Percentiles rank a stretch among this genome's conserved stretches.
These are phyloP conservation scores for Candidula unifasciata DNA, from an alignment of 2,888 invertebrate genomes.

Conservation along the genomic window DNA sequence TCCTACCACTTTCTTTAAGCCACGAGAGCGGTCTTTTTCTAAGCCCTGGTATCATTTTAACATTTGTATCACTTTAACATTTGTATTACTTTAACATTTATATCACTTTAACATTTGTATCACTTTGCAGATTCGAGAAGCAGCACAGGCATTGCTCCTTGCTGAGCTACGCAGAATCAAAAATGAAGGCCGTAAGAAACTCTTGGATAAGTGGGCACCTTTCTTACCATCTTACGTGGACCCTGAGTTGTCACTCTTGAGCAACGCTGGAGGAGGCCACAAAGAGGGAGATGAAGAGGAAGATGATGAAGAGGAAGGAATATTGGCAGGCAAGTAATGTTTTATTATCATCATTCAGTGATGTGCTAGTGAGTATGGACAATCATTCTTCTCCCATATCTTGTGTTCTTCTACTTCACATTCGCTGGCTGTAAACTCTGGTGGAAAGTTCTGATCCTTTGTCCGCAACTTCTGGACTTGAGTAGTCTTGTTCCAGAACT, in stretches of 20 bases:
- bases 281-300: constrained; percentile 68
- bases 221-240: constrained; percentile 87
- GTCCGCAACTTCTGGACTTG: no score
- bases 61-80: no score
- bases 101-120: neutral
- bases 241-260: constrained; percentile 77
- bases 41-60: neutral
- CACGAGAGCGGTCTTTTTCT: neutral
- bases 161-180: constrained; percentile 94
- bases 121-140: constrained; percentile 86
- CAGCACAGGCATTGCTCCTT: constrained; percentile 94
- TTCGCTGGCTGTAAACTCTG: no score
- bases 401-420: no score
- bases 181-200: constrained; percentile 91
- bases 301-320: constrained; percentile 56
- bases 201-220: constrained; percentile 97
- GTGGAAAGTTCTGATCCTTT: no score
- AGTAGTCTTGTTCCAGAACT: no score
- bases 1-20: no score
- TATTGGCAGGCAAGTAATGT: constrained; percentile 57
- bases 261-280: constrained; percentile 59
- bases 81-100: neutral
- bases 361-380: no score
- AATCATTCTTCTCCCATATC: no score
- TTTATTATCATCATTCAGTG: neutral